A percentile compares a stretch with the other conserved stretches of the same genome.
Conservation (phyloP, 2,797 vertebrate genomes). For the Hippoglossus hippoglossus region DNA sequence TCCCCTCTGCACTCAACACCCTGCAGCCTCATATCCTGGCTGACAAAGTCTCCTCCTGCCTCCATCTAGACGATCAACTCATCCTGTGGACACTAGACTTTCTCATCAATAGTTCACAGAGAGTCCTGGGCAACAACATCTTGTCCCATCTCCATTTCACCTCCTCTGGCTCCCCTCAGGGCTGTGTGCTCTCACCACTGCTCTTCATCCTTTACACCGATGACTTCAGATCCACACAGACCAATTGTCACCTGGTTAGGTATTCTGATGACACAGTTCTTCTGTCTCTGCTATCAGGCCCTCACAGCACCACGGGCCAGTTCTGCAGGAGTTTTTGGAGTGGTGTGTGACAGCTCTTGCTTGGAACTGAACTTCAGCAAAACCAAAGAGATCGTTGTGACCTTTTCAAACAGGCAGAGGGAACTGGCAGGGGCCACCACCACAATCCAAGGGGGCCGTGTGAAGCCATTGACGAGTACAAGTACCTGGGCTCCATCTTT, state of each 20-base stretch:
- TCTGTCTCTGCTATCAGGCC: background rate
- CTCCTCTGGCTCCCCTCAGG: background rate
- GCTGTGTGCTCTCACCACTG: background rate
- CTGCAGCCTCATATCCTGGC: too few relatives aligned
- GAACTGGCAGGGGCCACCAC: background rate
- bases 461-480: background rate
- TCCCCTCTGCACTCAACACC: too few relatives aligned
- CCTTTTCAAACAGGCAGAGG: background rate
- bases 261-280: background rate
- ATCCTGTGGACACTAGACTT: background rate
- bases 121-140: background rate
- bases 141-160: background rate
- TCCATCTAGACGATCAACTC: background rate
- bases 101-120: background rate
- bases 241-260: background rate
- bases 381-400: background rate
- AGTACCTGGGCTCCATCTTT: too few relatives aligned
- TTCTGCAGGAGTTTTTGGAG: background rate
- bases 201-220: background rate
- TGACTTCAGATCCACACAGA: background rate
- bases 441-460: background rate
- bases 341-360: background rate
- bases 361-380: background rate
- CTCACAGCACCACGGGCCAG: background rate
- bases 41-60: background rate